Evolutionary conservation across 2,888 invertebrate species (phyloP).

Genomic region (Aleiodes testaceus): DNA sequence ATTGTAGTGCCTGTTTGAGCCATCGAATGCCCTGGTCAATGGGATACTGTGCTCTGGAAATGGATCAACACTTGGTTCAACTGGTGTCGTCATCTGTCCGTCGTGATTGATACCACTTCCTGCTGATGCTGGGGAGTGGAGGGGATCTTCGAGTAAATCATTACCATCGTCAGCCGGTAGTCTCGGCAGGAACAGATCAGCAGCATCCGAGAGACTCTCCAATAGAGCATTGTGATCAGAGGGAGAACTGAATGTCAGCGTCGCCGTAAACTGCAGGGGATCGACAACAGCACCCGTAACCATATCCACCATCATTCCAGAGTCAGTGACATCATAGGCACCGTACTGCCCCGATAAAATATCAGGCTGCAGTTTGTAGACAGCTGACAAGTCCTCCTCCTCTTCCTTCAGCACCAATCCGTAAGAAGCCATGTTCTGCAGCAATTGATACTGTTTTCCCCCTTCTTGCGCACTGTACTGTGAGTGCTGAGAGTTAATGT

Average conservation of each 20-base stretch:
- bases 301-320: slow-evolving; percentile 87
- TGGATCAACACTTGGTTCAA: slow-evolving; percentile 81
- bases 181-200: slow-evolving; percentile 86
- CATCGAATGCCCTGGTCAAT: slow-evolving; percentile 57
- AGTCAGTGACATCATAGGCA: slow-evolving; percentile 80
- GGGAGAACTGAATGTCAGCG: slow-evolving; percentile 85
- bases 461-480: slow-evolving; percentile 70
- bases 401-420: slow-evolving; percentile 79
- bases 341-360: slow-evolving; percentile 76
- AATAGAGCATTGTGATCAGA: slow-evolving; percentile 83
- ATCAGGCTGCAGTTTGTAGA: slow-evolving; percentile 83
- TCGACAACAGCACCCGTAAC: slow-evolving; percentile 84
- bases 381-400: slow-evolving; percentile 81
- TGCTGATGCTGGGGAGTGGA: slow-evolving; percentile 80
- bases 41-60: slow-evolving; percentile 83
- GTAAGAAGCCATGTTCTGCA: slow-evolving; percentile 86
- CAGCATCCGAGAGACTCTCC: slow-evolving; percentile 85
- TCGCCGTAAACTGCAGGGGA: slow-evolving; percentile 87
- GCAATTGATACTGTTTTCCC: slow-evolving; percentile 83
- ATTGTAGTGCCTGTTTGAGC: slow-evolving; percentile 64
- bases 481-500: slow-evolving; percentile 72
- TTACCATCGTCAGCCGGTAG: slow-evolving; percentile 78
- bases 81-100: slow-evolving; percentile 77
- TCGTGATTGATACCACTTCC: slow-evolving; percentile 67
- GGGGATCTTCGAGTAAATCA: slow-evolving; percentile 80